Percentiles rank a stretch among this genome's conserved stretches.
These are phyloP conservation scores for Meleagris gallopavo DNA, from an alignment of 2,113 vertebrate species.

Conservation along the genomic window DNA sequence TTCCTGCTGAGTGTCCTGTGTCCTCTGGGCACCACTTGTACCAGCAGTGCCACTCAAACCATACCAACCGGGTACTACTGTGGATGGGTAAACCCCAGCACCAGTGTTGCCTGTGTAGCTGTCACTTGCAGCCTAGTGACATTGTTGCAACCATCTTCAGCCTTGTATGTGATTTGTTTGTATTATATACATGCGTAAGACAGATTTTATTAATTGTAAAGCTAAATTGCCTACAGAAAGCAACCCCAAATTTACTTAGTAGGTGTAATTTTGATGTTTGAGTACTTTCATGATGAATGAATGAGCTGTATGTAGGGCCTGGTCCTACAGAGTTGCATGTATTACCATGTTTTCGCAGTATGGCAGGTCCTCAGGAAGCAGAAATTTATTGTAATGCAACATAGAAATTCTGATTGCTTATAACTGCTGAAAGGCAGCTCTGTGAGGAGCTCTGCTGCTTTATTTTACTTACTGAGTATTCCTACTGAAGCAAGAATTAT, in stretches of 20 bases:
- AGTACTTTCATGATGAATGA: slow-evolving; percentile 10
- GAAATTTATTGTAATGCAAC: not conserved
- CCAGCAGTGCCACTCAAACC: not conserved
- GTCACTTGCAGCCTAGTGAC: not conserved
- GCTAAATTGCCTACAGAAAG: not conserved
- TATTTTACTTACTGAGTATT: slow-evolving; percentile 23
- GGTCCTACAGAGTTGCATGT: not conserved
- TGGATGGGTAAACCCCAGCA: fast-evolving
- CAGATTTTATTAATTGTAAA: not conserved
- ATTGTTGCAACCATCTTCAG: not conserved
- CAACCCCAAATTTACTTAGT: not conserved
- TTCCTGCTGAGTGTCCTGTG: not conserved
- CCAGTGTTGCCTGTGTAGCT: not conserved
- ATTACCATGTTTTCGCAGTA: not conserved
- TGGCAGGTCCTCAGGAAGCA: not conserved
- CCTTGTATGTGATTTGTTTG: not conserved
- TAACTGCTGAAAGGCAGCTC: not conserved
- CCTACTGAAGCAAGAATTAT: not conserved
- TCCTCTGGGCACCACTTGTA: not conserved
- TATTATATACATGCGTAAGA: fast-evolving
- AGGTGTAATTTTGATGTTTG: not conserved
- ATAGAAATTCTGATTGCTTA: not conserved
- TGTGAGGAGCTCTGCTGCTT: not conserved
- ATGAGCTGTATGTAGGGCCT: not conserved
- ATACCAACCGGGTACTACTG: not conserved